phyloP scores from a whole-genome alignment of 2,797 vertebrate genomes.

The Poeciliopsis presidionis region DNA sequence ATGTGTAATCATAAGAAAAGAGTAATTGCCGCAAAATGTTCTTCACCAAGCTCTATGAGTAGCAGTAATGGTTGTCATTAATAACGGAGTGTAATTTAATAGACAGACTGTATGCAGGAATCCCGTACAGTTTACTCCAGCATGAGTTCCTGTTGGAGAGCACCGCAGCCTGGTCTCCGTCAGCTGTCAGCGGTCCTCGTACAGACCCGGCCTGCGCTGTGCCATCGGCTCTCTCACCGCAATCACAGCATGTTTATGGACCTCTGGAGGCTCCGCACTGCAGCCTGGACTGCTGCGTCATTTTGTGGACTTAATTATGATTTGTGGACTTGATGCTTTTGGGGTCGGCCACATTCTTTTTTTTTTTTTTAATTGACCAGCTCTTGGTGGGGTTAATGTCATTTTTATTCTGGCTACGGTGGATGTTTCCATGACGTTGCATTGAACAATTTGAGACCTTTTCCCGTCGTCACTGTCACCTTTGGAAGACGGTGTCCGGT shows the following conservation, averaged over 20 bases:
- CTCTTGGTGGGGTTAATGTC: conserved; percentile 21
- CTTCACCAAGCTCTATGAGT: not conserved
- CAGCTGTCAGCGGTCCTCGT: conserved; percentile 40
- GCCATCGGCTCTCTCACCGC: conserved; percentile 42
- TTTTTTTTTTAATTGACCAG: conserved; percentile 19
- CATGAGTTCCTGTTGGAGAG: conserved; percentile 4
- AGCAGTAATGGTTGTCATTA: conserved; percentile 8
- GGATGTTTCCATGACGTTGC: conserved; percentile 1
- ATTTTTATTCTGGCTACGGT: not conserved
- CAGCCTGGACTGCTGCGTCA: conserved; percentile 17
- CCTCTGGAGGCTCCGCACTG: conserved; percentile 26
- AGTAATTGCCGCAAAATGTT: not conserved
- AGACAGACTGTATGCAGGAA: conserved; percentile 25
- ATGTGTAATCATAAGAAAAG: not conserved
- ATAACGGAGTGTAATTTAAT: not conserved
- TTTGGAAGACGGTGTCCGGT: conserved; percentile 12
- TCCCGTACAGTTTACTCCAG: conserved; percentile 15
- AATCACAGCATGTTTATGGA: conserved; percentile 44
- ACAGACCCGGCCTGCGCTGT: conserved; percentile 39
- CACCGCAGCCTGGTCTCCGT: conserved; percentile 42
- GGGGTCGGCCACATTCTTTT: conserved; percentile 34
- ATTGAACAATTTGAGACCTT: conserved; percentile 1
- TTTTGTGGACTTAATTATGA: conserved; percentile 37
- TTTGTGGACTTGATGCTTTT: conserved; percentile 45
- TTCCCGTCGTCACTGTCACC: conserved; percentile 15